Evolutionary conservation across 2,888 invertebrate genomes (phyloP), one percentile per base, ranked within the genome.

Genomic region (Platycnemis pennipes): DNA sequence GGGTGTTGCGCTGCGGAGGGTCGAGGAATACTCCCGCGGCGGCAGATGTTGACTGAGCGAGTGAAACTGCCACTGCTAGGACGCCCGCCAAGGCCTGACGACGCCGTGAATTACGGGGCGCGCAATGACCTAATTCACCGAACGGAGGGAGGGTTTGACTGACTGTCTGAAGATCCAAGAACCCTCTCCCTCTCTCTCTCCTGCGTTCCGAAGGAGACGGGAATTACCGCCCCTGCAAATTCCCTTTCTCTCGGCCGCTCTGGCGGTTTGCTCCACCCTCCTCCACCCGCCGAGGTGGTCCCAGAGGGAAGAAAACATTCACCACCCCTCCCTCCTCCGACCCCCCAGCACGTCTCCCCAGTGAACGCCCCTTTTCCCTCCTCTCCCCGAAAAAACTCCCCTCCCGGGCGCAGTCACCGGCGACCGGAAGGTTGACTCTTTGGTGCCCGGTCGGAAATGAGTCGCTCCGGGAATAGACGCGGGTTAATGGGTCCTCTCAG

Each of bases 81-180:
- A 31, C 26, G 77, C 8, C 31, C 77, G 77, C 77, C 77, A 77
- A 37, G 37, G 77, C 31, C n/a, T n/a, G n/a, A 31, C 22, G 77
- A 77, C 77, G 31, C 31, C 31, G 37, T 77, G 77, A 77, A 77
- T 77, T 77, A 77, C 31, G 31, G 37, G 1, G 8, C 77, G 49
- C 77, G 77, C 37, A 37, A 77, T 77, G 77, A 77, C 77, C 77
- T 37, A 77, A 37, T 77, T 77, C 77, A 77, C 37, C 11, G 77
- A 37, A 37, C 2, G 77, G 31, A 37, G 37, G 0, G 77, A 63
- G 5, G 26, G 63, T 5, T 0, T 63, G 63, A 26, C 63, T 16
- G 26, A 63, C 19, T 63, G 26, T 63, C 19, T 16, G 63, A 8
- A 63, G 63, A 19, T 63, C 63, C n/a, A 63, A n/a, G 63, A 63